Base-by-base conservation (phyloP, 2,797 vertebrate species). In the Clarias laeviceps region DNA sequence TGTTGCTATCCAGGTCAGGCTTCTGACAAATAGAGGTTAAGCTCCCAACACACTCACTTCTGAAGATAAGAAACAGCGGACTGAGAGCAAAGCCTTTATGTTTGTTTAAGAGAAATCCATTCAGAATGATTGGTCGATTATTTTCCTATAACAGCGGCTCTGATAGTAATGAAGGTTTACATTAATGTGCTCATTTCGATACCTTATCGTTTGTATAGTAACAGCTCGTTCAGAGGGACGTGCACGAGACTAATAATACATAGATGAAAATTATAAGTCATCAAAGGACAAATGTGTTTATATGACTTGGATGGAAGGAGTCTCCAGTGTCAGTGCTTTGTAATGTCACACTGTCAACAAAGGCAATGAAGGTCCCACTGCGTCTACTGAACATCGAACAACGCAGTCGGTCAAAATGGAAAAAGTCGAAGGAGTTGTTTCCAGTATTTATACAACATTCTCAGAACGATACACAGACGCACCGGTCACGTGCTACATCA, bases 11-110 rank as follows among this genome's bases (percentile, higher is more conserved):
- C 17, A 5, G 59, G 59, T 17, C 77, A 45, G 40, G 57, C 77
- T 27, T 62, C 77, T 62, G 76, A 15, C 34, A 40, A 62, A 79
- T 40, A 22, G 34, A 79, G 77, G 76, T 78, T 78, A 78, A 61
- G 22, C 9, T 37, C 27, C 18, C 9, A 34, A 37, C 22, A 18
- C 32, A 17, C 5, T 15, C 29, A 8, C 27, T 32, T 77, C 50
- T 32, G 18, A 57, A 77, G 54, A 34, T 20, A 29, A 2, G 27
- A 56, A 32, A 20, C 73, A 56, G 9, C 27, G 27, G 15, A 15
- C 70, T 73, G 1, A 27, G 15, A 50, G 45, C 17, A 18, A 20
- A 56, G n/a, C 8, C n/a, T 27, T 76, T 27, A 32, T 45, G n/a
- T 20, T 1, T 0, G n/a, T 1, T 9, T 9, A 56, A 73, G 14